Conservation (phyloP, 1,140 invertebrate species). For the Gonioctena quinquepunctata region DNA sequence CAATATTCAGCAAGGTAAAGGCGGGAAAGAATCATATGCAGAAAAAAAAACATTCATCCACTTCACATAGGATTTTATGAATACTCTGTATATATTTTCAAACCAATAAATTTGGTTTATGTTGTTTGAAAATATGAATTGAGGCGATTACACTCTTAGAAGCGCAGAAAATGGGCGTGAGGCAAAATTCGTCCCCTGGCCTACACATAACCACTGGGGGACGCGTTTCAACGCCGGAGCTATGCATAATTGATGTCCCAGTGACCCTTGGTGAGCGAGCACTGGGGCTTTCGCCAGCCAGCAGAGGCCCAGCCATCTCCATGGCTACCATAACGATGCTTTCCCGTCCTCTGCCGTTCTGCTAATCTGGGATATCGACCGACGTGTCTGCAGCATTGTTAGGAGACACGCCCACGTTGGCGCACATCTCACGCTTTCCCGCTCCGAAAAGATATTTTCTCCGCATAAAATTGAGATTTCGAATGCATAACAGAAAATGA, state of each 20-base stretch:
- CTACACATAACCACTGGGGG: neutral
- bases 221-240: neutral
- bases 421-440: constrained; percentile 14
- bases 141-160: too few species aligned
- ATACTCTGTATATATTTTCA: too few species aligned
- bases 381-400: constrained; percentile 26
- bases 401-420: constrained; percentile 5
- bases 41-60: too few species aligned
- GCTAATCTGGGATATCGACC: constrained; percentile 29
- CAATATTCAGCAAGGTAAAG: too few species aligned
- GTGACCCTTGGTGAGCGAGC: neutral
- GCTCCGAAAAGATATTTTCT: too few species aligned
- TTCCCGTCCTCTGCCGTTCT: constrained; percentile 4
- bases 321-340: constrained; percentile 34
- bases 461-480: too few species aligned
- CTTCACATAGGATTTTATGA: too few species aligned
- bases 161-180: neutral
- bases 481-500: too few species aligned
- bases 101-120: too few species aligned
- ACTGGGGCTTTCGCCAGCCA: neutral
- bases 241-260: constrained; percentile 5
- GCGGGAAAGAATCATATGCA: too few species aligned
- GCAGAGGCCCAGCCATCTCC: constrained; percentile 23
- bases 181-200: neutral
- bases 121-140: too few species aligned